Conservation (phyloP, 2,797 vertebrate species). For the Galaxias olidus region DNA sequence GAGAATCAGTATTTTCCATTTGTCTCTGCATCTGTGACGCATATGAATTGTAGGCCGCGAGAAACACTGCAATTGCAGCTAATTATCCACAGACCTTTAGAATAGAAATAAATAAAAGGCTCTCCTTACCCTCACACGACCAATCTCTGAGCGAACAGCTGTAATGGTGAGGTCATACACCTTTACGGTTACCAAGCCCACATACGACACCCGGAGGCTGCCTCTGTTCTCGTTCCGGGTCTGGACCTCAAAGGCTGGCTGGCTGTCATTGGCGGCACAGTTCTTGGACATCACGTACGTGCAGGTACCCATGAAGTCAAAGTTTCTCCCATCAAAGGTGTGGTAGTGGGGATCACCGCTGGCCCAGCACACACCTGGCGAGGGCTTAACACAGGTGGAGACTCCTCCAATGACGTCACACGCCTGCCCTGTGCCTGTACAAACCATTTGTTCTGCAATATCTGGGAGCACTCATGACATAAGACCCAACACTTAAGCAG, state of each 20-base stretch:
- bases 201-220: conserved; percentile 57
- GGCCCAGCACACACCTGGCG: conserved; percentile 57
- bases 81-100: no score
- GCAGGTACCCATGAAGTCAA: conserved; percentile 72
- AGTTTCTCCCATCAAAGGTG: conserved; percentile 58
- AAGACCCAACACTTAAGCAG: no score
- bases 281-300: conserved; percentile 71
- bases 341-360: conserved; percentile 73
- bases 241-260: conserved; percentile 70
- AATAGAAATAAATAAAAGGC: no score
- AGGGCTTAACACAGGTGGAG: conserved; percentile 65
- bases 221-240: conserved; percentile 71
- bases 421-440: conserved; percentile 61
- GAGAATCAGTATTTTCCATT: no score
- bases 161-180: conserved; percentile 63
- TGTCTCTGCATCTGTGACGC: no score
- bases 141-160: conserved; percentile 60
- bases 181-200: conserved; percentile 61
- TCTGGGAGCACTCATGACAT: no score
- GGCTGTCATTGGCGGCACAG: conserved; percentile 43
- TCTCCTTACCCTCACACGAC: conserved; percentile 69
- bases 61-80: no score
- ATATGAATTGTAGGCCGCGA: no score
- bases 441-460: no score
- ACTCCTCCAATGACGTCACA: conserved; percentile 62